Evolutionary conservation across 2,797 vertebrate genomes (phyloP).

Genomic region (Eulemur mongoz): DNA sequence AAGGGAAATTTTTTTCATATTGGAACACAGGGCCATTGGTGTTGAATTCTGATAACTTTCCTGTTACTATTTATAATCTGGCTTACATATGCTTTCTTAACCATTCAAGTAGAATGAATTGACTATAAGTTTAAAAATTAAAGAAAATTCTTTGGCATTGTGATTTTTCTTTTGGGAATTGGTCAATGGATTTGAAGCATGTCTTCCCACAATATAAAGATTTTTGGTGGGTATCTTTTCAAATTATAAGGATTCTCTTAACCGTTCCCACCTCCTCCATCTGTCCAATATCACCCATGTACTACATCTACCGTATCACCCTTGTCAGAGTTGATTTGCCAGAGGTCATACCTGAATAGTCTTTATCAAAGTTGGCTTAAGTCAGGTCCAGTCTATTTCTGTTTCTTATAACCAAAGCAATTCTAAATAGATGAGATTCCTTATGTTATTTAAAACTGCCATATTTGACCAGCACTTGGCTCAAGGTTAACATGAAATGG

Average conservation of each 20-base stretch:
- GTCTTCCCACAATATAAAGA: background rate
- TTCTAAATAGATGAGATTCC: background rate
- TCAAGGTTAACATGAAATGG: background rate
- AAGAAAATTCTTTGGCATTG: background rate
- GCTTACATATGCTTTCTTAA: background rate
- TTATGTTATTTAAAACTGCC: background rate
- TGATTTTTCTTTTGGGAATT: background rate
- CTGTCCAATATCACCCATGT: fast-evolving
- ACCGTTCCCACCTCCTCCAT: fast-evolving
- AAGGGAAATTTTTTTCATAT: background rate
- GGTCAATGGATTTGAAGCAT: background rate
- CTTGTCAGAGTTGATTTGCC: background rate
- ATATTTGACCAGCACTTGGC: background rate
- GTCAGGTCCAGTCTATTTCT: background rate
- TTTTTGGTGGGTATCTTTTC: background rate
- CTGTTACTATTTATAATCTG: background rate
- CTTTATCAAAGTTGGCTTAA: background rate
- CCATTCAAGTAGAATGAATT: background rate
- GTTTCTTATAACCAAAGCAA: background rate
- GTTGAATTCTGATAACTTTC: background rate
- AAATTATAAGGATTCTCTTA: background rate
- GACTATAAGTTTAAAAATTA: background rate
- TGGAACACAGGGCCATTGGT: background rate
- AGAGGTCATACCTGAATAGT: background rate
- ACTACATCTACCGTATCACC: fast-evolving